Percentiles rank a stretch among this genome's conserved stretches.
Conservation (phyloP, 1,140 invertebrate genomes). For the Drosophila navojoa region DNA sequence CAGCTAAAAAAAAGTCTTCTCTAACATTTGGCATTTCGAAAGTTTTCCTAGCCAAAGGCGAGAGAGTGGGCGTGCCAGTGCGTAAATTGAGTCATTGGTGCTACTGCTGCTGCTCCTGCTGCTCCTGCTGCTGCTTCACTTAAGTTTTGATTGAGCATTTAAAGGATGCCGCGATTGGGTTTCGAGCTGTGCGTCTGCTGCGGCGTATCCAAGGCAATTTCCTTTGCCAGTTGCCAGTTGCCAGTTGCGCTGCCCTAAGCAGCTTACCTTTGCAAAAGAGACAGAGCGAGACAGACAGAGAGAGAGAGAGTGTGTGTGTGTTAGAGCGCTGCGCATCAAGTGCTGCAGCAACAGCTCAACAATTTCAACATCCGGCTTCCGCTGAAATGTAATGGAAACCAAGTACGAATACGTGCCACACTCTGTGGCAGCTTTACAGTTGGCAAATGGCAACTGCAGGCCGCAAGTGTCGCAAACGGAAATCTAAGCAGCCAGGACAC, state of each 20-base stretch:
- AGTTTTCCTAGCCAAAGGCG: constrained; percentile 13
- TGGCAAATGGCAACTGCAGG: constrained; percentile 42
- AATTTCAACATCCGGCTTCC: constrained; percentile 77
- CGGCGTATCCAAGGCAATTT: constrained; percentile 58
- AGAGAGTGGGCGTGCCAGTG: background rate
- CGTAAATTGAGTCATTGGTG: constrained; percentile 64
- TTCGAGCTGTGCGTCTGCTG: constrained; percentile 10
- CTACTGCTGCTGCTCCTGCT: background rate
- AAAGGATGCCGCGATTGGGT: constrained; percentile 36
- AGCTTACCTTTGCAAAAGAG: constrained; percentile 45
- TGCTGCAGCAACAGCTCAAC: constrained; percentile 55
- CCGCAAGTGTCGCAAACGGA: constrained; percentile 58
- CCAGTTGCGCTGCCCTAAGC: constrained; percentile 53
- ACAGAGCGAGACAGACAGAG: background rate
- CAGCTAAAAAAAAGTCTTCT: constrained; percentile 9
- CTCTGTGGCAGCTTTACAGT: constrained; percentile 60
- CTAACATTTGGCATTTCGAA: constrained; percentile 27
- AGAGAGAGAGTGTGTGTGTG: background rate
- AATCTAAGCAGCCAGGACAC: constrained; percentile 69
- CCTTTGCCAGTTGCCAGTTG: constrained; percentile 34
- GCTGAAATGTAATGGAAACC: constrained; percentile 76
- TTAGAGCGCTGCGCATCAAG: background rate
- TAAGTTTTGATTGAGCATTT: constrained; percentile 75
- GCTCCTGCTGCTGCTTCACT: constrained; percentile 18
- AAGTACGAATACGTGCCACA: constrained; percentile 42